phyloP scores from a whole-genome alignment of 2,113 vertebrate species.

The Desmodus rotundus region DNA sequence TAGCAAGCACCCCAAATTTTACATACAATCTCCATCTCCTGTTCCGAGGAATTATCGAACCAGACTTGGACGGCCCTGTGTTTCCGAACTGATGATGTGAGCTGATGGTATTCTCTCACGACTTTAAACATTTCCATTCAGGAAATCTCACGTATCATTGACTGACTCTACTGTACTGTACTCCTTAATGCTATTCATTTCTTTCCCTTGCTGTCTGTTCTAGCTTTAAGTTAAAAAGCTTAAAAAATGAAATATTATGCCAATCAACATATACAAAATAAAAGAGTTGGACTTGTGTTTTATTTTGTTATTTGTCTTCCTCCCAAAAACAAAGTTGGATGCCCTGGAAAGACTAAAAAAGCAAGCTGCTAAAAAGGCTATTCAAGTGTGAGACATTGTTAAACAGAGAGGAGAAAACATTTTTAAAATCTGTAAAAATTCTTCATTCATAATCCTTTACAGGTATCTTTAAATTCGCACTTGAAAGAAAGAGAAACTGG shows the following conservation, averaged over 20 bases:
- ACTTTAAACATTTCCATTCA: background rate
- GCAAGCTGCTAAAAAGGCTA: background rate
- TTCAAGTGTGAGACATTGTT: background rate
- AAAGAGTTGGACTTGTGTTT: background rate
- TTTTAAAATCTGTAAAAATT: background rate
- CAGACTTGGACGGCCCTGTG: background rate
- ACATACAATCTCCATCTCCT: background rate
- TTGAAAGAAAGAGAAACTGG: background rate
- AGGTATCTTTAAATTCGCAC: background rate
- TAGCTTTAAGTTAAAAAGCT: background rate
- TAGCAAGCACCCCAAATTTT: background rate
- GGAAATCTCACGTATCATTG: background rate
- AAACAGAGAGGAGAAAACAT: background rate
- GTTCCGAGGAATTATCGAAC: background rate
- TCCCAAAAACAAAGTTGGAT: background rate
- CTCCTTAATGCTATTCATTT: background rate
- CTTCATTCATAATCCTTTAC: background rate
- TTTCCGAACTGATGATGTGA: background rate
- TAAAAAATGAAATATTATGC: background rate
- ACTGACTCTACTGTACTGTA: background rate
- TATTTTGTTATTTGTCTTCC: background rate
- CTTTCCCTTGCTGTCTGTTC: background rate
- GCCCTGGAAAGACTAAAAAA: background rate
- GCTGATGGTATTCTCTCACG: background rate
- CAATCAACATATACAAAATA: background rate